Percentiles rank a stretch among this genome's conserved stretches.
Conservation (phyloP, 2,797 vertebrate genomes). For the Paratrypauchen microcephalus region DNA sequence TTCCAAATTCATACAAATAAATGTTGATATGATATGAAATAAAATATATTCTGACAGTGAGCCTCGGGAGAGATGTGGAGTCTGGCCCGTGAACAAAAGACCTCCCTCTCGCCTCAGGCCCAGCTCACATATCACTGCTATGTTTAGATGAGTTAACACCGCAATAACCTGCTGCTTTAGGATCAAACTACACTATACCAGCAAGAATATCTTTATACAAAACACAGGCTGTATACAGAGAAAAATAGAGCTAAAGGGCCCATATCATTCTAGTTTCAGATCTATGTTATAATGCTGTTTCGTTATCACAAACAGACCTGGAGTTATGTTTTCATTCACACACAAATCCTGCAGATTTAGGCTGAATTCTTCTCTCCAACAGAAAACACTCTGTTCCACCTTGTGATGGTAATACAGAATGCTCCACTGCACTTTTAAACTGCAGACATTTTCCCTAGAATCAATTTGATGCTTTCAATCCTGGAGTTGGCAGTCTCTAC, state of each 20-base stretch:
- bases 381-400: too few species aligned
- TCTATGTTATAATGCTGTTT: too few species aligned
- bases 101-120: conserved; percentile 38
- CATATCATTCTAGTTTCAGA: too few species aligned
- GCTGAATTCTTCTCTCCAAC: too few species aligned
- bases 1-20: not conserved
- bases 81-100: conserved; percentile 50
- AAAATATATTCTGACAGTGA: not conserved
- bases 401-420: too few species aligned
- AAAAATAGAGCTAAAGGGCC: not conserved
- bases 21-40: not conserved
- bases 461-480: too few species aligned
- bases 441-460: too few species aligned
- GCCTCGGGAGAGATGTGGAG: not conserved
- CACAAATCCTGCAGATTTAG: too few species aligned
- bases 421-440: too few species aligned
- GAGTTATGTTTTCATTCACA: too few species aligned
- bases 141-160: conserved; percentile 43
- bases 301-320: too few species aligned
- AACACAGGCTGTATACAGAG: not conserved
- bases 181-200: not conserved
- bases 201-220: not conserved
- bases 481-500: too few species aligned
- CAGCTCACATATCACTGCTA: conserved; percentile 50
- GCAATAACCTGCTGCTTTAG: conserved; percentile 39